phyloP scores from a whole-genome alignment of 2,797 vertebrate genomes.

The Mormyrus hasselquistii region DNA sequence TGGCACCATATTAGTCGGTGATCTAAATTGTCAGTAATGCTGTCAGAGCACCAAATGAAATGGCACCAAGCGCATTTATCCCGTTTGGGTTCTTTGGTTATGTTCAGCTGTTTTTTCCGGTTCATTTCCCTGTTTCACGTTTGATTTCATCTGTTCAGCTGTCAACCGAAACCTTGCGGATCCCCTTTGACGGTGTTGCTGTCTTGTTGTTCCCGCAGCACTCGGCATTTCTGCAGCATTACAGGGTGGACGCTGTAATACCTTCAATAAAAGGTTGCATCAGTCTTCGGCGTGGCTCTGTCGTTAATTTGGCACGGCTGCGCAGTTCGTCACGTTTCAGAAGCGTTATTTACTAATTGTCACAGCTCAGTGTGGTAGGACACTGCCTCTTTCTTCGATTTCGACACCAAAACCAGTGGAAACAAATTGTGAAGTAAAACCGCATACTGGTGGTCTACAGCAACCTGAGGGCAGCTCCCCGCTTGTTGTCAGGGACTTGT shows the following conservation, averaged over 20 bases:
- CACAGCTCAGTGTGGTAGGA: neutral
- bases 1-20: neutral
- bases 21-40: neutral
- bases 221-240: neutral
- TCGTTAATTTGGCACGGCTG: neutral
- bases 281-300: neutral
- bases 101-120: neutral
- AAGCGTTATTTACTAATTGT: neutral
- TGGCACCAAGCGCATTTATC: neutral
- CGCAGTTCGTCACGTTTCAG: neutral
- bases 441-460: neutral
- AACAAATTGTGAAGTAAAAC: too few relatives aligned
- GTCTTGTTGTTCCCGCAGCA: neutral
- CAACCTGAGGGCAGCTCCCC: neutral
- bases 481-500: neutral
- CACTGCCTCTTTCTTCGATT: neutral
- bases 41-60: neutral
- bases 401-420: too few relatives aligned
- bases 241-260: neutral
- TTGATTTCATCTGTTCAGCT: neutral
- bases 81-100: neutral
- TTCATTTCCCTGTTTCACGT: neutral
- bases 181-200: neutral
- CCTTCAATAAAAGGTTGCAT: slow-evolving; percentile 4
- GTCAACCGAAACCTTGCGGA: neutral